Percentiles rank a stretch among this genome's conserved stretches.
Conservation (phyloP, 2,113 vertebrate species). For the Charadrius vociferus region DNA sequence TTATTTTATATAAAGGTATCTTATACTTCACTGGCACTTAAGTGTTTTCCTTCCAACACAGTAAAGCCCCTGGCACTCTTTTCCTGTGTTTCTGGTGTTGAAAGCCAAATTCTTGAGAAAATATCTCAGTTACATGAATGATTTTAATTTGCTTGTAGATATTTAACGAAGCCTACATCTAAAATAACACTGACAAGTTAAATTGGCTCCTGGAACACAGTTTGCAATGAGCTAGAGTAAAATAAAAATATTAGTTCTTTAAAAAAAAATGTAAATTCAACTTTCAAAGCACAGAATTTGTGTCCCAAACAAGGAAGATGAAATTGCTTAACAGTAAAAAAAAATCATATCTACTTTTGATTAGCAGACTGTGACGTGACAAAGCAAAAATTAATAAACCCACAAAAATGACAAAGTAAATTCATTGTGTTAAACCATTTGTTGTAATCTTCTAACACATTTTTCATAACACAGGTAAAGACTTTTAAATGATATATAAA, state of each 20-base stretch:
- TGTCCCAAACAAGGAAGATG: neutral
- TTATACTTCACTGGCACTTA: neutral
- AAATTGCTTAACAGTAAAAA: neutral
- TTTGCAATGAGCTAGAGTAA: neutral
- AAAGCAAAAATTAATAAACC: neutral
- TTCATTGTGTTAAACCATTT: neutral
- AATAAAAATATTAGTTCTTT: neutral
- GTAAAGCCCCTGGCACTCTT: neutral
- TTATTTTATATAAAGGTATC: neutral
- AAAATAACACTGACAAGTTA: neutral
- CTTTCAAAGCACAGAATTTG: neutral
- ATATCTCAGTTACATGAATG: neutral
- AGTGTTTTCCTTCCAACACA: neutral
- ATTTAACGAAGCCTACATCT: slow-evolving; percentile 14
- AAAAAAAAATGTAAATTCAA: neutral
- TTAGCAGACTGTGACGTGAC: neutral
- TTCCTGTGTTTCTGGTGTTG: neutral
- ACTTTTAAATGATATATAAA: neutral
- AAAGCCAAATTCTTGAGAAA: slow-evolving; percentile 6
- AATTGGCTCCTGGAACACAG: neutral
- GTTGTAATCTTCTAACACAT: neutral
- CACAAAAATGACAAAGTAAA: neutral
- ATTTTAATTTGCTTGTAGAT: slow-evolving; percentile 25
- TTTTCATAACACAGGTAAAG: neutral
- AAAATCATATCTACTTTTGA: neutral